Percentiles rank a stretch among this genome's conserved stretches.
Evolutionary conservation across 2,888 invertebrate genomes (phyloP).

Genomic region (Mimumesa dahlbomi): DNA sequence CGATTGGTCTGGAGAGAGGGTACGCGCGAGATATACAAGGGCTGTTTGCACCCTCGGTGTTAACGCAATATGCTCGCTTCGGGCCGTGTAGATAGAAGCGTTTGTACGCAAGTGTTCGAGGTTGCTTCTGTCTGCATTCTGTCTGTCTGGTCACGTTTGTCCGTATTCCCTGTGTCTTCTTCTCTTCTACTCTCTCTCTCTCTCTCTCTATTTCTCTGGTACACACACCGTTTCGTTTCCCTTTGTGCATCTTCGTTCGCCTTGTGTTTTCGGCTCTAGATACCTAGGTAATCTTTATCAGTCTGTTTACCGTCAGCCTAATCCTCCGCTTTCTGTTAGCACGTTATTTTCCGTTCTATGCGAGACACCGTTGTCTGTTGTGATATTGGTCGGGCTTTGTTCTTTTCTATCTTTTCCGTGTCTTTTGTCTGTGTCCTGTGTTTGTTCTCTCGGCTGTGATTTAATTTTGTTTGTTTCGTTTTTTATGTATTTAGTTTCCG

Average conservation of each 20-base stretch:
- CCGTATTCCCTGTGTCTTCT: constrained; percentile 43
- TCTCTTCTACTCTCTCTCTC: constrained; percentile 4
- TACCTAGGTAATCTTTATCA: constrained; percentile 9
- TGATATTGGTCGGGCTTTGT: too few species aligned
- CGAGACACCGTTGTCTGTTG: too few species aligned
- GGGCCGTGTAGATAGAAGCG: constrained; percentile 56
- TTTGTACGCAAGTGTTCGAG: constrained; percentile 47
- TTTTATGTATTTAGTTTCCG: too few species aligned
- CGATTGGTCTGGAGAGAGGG: too few species aligned
- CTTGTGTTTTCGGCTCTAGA: not conserved
- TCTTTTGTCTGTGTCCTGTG: too few species aligned
- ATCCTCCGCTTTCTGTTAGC: not conserved
- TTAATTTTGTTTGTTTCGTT: too few species aligned
- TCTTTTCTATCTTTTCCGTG: too few species aligned
- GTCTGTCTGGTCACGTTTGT: constrained; percentile 50
- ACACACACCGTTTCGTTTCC: not conserved
- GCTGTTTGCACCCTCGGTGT: constrained; percentile 77
- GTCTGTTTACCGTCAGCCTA: constrained; percentile 6
- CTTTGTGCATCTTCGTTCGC: not conserved
- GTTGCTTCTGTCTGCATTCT: constrained; percentile 47
- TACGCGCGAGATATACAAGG: constrained; percentile 57
- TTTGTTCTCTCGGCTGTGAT: too few species aligned
- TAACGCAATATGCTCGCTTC: constrained; percentile 74
- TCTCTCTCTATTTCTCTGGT: too few species aligned
- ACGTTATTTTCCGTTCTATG: too few species aligned